A percentile compares a stretch with the other conserved stretches of the same genome.
Conservation (phyloP, 1,140 invertebrate species). For the Calycopis cecrops region DNA sequence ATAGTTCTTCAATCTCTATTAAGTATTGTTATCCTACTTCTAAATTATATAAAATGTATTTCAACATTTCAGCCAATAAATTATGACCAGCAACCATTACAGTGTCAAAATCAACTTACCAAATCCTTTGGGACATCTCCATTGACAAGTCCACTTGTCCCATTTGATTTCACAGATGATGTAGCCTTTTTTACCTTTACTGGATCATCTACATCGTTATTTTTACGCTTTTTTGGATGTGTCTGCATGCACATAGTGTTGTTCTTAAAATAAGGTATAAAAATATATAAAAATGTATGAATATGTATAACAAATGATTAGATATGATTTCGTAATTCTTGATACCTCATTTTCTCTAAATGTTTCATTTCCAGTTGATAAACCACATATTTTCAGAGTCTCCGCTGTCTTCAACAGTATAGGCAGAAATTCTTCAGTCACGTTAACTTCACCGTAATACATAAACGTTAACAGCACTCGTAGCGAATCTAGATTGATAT, state of each 20-base stretch:
- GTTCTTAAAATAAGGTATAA: conserved; percentile 39
- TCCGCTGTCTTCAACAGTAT: conserved; percentile 79
- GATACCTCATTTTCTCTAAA: conserved; percentile 48
- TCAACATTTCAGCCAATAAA: too few species aligned
- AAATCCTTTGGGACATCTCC: conserved; percentile 35
- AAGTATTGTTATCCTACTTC: too few species aligned
- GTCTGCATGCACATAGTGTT: conserved; percentile 29
- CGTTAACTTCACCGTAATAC: conserved; percentile 82
- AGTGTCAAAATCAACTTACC: conserved; percentile 29
- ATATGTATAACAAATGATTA: neutral
- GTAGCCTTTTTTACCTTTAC: conserved; percentile 38
- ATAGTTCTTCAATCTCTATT: too few species aligned
- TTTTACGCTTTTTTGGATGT: conserved; percentile 57
- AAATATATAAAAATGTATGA: neutral
- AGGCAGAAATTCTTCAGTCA: conserved; percentile 79
- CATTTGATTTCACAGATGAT: conserved; percentile 30
- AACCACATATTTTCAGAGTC: conserved; percentile 78
- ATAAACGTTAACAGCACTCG: conserved; percentile 79
- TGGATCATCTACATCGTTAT: conserved; percentile 54
- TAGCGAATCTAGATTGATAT: conserved; percentile 78
- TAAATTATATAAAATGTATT: too few species aligned
- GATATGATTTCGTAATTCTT: neutral
- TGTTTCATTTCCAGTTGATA: conserved; percentile 72
- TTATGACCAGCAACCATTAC: too few species aligned
- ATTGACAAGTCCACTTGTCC: conserved; percentile 31